Percentiles rank a stretch among this genome's conserved stretches.
Evolutionary conservation across 2,888 invertebrate genomes (phyloP).

Genomic region (Drosophila subsilvestris): DNA sequence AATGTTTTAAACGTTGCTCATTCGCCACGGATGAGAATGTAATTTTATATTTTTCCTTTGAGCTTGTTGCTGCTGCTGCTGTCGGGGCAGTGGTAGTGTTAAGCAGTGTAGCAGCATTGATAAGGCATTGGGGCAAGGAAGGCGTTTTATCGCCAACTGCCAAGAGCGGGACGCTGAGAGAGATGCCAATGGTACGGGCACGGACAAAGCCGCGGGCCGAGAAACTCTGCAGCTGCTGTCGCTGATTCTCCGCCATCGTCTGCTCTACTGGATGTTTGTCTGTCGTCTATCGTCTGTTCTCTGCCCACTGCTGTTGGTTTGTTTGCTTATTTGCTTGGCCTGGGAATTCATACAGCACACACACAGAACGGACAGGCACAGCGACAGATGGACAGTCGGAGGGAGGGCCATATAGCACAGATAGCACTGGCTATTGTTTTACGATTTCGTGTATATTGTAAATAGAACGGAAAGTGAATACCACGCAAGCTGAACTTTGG

Average conservation of each 20-base stretch:
- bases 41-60: slow-evolving; percentile 59
- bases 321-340: slow-evolving; percentile 68
- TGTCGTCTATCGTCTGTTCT: slow-evolving; percentile 16
- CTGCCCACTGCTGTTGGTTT: slow-evolving; percentile 31
- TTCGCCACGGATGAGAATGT: slow-evolving; percentile 71
- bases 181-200: slow-evolving; percentile 51
- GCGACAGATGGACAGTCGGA: slow-evolving; percentile 29
- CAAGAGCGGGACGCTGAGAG: slow-evolving; percentile 35
- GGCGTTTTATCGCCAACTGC: slow-evolving; percentile 62
- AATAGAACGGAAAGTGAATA: slow-evolving; percentile 41
- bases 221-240: slow-evolving; percentile 74
- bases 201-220: slow-evolving; percentile 62
- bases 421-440: slow-evolving; percentile 77
- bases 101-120: slow-evolving; percentile 62
- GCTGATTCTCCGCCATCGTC: neutral
- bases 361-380: slow-evolving; percentile 13
- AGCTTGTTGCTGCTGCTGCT: slow-evolving; percentile 53
- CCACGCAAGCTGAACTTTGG: neutral
- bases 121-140: slow-evolving; percentile 72
- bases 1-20: slow-evolving; percentile 56
- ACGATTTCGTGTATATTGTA: slow-evolving; percentile 72
- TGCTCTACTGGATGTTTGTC: no score
- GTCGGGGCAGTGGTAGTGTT: neutral
- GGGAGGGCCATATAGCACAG: slow-evolving; percentile 51
- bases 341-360: slow-evolving; percentile 61